Base-by-base conservation (phyloP, 2,113 vertebrate genomes). In the Odontesthes bonariensis region DNA sequence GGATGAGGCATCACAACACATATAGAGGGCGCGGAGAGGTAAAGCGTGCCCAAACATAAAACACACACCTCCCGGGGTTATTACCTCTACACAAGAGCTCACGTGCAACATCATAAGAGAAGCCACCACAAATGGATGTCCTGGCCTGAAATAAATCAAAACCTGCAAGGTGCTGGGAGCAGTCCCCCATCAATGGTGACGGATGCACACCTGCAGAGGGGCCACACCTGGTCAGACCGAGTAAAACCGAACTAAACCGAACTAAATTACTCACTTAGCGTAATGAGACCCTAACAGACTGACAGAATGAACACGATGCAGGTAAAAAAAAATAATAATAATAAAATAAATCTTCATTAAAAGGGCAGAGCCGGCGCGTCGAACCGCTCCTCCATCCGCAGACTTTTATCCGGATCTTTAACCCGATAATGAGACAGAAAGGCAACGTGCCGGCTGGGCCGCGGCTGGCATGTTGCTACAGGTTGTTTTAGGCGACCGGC, bases 391-490 rank as follows among this genome's bases (percentile, higher is more conserved):
- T 44, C 49, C 76, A 33, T 19, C 38, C 56, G 4, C 57, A 4
- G 2, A 9, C 1, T 16, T 56, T 1, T 3, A 44, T 23, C 31
- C 32, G 42, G 8, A 31, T 23, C 16, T 56, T 16, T 33, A 16
- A 19, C 49, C 44, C 2, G 17, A 54, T 13, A 46, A 33, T 11
- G 17, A 22, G 0, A 55, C 33, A 9, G 10, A 46, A 32, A 56
- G 8, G 52, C 19, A 61, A 31, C n/a, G 7, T 16, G 33, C 8
- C 7, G 0, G 13, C 61, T 8, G 56, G 53, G 6, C 55, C 14
- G 19, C 5, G 14, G 33, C 3, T 63, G 65, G 76, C 86, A 62
- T 86, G 90, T 89, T 76, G 69, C 77, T 84, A 82, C 88, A 88
- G 83, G 90, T 87, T 46, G 27, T 19, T 38, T 38, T n/a, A 2